These are phyloP conservation scores for Drosophila sturtevanti DNA, from an alignment of 1,140 invertebrate species.

Conservation along the genomic window DNA sequence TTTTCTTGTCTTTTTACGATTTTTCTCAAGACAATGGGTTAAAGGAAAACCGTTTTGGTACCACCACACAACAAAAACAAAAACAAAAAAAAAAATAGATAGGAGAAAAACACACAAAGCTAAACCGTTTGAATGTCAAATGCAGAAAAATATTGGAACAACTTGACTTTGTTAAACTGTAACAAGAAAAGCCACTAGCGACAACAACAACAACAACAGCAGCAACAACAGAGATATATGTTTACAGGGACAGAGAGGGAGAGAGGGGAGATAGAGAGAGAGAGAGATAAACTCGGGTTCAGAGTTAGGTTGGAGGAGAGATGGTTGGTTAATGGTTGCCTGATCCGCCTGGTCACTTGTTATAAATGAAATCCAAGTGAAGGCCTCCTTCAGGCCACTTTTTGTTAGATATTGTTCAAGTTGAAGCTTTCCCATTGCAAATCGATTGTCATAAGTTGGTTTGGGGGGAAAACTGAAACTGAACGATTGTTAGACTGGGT, in stretches of 20 bases:
- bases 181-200: slow-evolving; percentile 61
- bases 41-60: slow-evolving; percentile 55
- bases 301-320: slow-evolving; percentile 6
- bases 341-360: slow-evolving; percentile 60
- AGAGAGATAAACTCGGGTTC: slow-evolving; percentile 38
- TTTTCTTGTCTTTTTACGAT: not conserved
- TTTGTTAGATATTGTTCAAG: slow-evolving; percentile 2
- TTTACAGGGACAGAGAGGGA: slow-evolving; percentile 16
- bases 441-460: slow-evolving; percentile 79
- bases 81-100: slow-evolving; percentile 36
- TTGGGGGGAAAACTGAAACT: slow-evolving; percentile 31
- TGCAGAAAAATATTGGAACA: slow-evolving; percentile 77
- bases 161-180: slow-evolving; percentile 66
- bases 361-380: slow-evolving; percentile 63
- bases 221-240: slow-evolving; percentile 28
- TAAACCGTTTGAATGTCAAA: slow-evolving; percentile 71
- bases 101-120: slow-evolving; percentile 39
- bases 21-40: slow-evolving; percentile 46
- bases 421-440: slow-evolving; percentile 67
- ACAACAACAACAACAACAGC: slow-evolving; percentile 49
- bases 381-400: slow-evolving; percentile 67
- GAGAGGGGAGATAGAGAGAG: slow-evolving; percentile 18
- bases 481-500: slow-evolving; percentile 52
- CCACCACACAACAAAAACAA: slow-evolving; percentile 16
- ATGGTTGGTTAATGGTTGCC: slow-evolving; percentile 24